These are phyloP conservation scores for Fregetta grallaria DNA, from an alignment of 2,113 vertebrate genomes.

Conservation along the genomic window DNA sequence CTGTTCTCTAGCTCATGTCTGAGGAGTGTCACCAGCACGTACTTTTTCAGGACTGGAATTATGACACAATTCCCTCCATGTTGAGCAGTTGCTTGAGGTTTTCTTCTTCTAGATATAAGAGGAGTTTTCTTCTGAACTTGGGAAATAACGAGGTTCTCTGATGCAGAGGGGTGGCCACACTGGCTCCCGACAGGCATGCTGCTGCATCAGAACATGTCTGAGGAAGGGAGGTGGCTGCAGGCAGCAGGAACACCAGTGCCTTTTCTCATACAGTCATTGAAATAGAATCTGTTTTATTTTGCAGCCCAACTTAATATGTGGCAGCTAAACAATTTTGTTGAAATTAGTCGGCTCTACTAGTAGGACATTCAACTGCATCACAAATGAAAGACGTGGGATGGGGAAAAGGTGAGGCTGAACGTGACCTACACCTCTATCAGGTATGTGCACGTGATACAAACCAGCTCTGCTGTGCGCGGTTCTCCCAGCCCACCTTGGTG, in stretches of 20 bases:
- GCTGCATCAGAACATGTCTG: rapidly evolving
- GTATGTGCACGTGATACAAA: rapidly evolving
- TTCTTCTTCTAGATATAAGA: neutral
- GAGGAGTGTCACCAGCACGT: rapidly evolving
- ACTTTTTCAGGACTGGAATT: neutral
- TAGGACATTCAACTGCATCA: neutral
- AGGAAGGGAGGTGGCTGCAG: neutral
- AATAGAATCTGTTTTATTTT: neutral
- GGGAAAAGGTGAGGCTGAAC: neutral
- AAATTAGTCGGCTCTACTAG: neutral
- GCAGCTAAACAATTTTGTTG: neutral
- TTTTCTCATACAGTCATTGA: neutral
- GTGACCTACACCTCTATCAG: neutral
- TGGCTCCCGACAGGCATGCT: neutral
- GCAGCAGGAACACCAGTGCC: neutral
- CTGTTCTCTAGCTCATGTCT: neutral
- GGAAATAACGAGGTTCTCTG: neutral
- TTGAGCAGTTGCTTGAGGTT: neutral
- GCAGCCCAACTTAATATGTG: neutral
- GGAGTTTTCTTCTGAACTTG: neutral
- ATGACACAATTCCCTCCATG: neutral
- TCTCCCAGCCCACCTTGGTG: neutral
- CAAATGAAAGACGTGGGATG: neutral
- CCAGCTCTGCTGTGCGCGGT: rapidly evolving
- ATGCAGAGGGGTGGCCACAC: rapidly evolving